A percentile compares a stretch with the other conserved stretches of the same genome.
Conservation (phyloP, 2,113 vertebrate species). For the Leptobrachium ailaonicum region DNA sequence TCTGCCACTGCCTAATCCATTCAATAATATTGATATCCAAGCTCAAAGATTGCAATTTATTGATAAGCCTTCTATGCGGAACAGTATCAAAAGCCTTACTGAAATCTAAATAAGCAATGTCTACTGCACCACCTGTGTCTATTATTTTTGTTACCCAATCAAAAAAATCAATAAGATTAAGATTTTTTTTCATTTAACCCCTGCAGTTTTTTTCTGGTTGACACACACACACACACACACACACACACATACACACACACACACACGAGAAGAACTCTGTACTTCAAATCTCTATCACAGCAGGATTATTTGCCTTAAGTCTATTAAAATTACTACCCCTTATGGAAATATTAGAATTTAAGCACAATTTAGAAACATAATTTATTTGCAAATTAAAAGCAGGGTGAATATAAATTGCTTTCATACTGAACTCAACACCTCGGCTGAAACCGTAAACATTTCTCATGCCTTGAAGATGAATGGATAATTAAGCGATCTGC, state of each 20-base stretch:
- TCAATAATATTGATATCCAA: too few species aligned
- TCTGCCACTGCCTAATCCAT: too few species aligned
- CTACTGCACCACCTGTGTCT: too few species aligned
- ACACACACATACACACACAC: not conserved
- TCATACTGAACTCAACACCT: not conserved
- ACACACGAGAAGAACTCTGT: not conserved
- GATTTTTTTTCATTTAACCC: not conserved
- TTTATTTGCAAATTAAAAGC: slow-evolving; percentile 3
- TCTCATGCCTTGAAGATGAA: not conserved
- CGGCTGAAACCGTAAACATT: not conserved
- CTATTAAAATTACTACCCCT: slow-evolving; percentile 9
- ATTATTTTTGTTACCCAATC: too few species aligned
- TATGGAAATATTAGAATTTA: not conserved
- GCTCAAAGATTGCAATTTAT: too few species aligned
- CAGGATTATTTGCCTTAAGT: slow-evolving; percentile 8
- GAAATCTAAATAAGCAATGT: too few species aligned
- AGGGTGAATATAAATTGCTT: not conserved
- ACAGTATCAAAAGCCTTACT: too few species aligned
- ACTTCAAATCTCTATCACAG: not conserved
- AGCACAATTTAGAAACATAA: slow-evolving; percentile 13
- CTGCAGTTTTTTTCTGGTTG: not conserved
- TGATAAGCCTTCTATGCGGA: too few species aligned
- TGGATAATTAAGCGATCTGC: not conserved
- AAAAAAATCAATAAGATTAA: too few species aligned
- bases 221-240: not conserved